Evolutionary conservation across 2,797 vertebrate genomes (phyloP), one percentile per base, ranked within the genome.

Genomic region (Adrianichthys oophorus): DNA sequence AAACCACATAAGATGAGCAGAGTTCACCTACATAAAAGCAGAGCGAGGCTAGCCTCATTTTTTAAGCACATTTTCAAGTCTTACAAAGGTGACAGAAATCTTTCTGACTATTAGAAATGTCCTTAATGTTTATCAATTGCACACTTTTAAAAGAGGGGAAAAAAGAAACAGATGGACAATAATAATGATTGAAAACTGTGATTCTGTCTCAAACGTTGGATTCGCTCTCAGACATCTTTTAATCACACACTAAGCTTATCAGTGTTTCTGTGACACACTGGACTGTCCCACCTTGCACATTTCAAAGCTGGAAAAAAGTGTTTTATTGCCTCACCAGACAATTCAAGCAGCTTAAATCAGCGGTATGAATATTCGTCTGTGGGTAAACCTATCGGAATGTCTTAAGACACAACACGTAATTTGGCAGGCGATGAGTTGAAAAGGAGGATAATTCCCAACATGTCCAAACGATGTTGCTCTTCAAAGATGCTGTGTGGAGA

Each of bases 391-490:
- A 86, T 87, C 57, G 42, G 58, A 72, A 53, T 45, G 56, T 64
- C 78, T 79, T 68, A 69, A 72, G 75, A 73, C 48, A 49, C 49
- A 57, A 55, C 60, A 58, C 79, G 75, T 46, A 76, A 82, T 62
- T 54, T 51, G 52, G 75, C 73, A 73, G 82, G 76, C n/a, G 32
- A 64, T 43, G 5, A 63, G 87, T 84, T 82, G 71, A 84, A 85
- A 83, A 84, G 46, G 43, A 7, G 64, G 48, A 86, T 64, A 75
- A 79, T 85, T 84, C 76, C 76, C 57, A 55, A 87, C 87, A 89
- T 79, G 88, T 89, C 85, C 73, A 80, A 82, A 84, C 81, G 47
- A 60, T 85, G 83, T 85, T 88, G 79, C 86, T 83, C 78, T 64
- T 15, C 24, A 73, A 63, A 52, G 70, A 80, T 72, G 68, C 60